Evolutionary conservation across 2,888 invertebrate species (phyloP).

Genomic region (Nephrotoma appendiculata): DNA sequence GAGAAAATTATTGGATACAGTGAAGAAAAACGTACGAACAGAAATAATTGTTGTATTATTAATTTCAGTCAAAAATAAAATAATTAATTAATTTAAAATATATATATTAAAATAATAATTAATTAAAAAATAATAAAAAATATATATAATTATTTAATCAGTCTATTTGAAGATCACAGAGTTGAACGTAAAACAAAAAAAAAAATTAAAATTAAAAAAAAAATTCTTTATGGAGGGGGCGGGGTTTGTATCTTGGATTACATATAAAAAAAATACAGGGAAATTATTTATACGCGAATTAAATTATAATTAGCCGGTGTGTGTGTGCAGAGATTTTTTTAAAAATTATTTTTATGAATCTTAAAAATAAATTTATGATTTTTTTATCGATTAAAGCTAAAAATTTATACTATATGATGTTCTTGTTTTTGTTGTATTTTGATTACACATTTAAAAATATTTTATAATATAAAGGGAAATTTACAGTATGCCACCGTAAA

Average conservation of each 20-base stretch:
- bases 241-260: not conserved
- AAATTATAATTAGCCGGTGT: not conserved
- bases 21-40: not conserved
- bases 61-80: not conserved
- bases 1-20: not conserved
- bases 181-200: not conserved
- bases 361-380: not conserved
- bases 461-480: not conserved
- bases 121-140: not conserved
- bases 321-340: not conserved
- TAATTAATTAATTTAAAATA: not conserved
- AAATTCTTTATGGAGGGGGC: not conserved
- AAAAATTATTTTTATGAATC: not conserved
- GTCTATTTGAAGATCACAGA: conserved; percentile 5
- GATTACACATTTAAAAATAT: not conserved
- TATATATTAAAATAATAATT: not conserved
- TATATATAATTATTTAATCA: conserved; percentile 4
- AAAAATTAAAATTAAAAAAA: not conserved
- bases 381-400: not conserved
- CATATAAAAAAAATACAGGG: not conserved
- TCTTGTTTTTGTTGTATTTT: not conserved
- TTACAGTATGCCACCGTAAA: not conserved
- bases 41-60: not conserved
- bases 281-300: not conserved
- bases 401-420: not conserved